These are phyloP conservation scores for Microhierax caerulescens DNA, from an alignment of 2,797 vertebrate genomes.

Conservation along the genomic window DNA sequence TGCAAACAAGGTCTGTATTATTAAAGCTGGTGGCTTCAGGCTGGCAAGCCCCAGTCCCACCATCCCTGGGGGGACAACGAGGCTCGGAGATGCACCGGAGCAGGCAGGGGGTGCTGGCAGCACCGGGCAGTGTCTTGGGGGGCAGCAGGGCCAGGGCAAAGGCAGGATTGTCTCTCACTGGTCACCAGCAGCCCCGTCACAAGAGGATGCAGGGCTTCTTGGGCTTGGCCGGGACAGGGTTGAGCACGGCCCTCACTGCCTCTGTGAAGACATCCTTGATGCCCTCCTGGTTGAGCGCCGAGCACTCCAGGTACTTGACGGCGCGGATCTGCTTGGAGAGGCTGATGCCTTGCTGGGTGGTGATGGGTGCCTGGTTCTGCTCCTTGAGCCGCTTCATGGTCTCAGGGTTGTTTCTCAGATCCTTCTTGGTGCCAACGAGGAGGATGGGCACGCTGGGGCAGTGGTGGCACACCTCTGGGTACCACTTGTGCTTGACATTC, in stretches of 20 bases:
- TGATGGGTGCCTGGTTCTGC: conserved; percentile 81
- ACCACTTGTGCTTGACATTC: conserved; percentile 86
- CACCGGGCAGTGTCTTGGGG: neutral
- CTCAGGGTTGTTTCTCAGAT: conserved; percentile 81
- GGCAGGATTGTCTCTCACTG: neutral
- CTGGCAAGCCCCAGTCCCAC: neutral
- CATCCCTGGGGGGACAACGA: neutral
- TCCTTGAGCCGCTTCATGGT: conserved; percentile 82
- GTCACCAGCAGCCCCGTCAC: conserved; percentile 58
- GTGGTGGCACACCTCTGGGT: conserved; percentile 84
- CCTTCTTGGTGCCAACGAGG: conserved; percentile 87
- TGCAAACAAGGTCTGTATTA: conserved; percentile 5
- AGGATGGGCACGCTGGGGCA: conserved; percentile 85
- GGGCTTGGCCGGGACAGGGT: conserved; percentile 67
- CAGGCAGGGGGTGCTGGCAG: fast-evolving
- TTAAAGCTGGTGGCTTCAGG: neutral
- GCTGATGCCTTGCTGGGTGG: conserved; percentile 79
- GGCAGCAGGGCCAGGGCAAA: fast-evolving
- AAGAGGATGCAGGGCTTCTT: conserved; percentile 87
- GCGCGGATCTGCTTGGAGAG: conserved; percentile 84
- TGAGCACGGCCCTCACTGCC: conserved; percentile 81
- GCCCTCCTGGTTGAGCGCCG: conserved; percentile 83
- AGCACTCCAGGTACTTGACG: conserved; percentile 86
- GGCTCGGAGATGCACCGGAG: neutral
- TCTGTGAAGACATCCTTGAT: conserved; percentile 85